A percentile compares a stretch with the other conserved stretches of the same genome.
Evolutionary conservation across 2,797 vertebrate species (phyloP).

Genomic region (Myripristis jacobus): DNA sequence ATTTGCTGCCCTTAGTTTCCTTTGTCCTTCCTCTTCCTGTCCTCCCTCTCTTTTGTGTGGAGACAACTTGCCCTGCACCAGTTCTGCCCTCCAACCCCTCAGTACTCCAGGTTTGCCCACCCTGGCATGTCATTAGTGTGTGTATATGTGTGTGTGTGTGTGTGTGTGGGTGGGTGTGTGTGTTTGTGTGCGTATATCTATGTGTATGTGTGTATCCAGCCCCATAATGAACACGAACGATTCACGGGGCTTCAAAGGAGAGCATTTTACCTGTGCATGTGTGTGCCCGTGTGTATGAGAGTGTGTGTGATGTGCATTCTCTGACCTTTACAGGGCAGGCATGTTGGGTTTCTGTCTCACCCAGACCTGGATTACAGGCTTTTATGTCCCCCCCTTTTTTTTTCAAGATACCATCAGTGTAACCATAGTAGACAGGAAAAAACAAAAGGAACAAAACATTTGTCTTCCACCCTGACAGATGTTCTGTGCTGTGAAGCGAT

Average conservation of each 20-base stretch:
- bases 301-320: constrained; percentile 26
- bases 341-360: constrained; percentile 54
- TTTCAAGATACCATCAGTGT: constrained; percentile 53
- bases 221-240: constrained; percentile 26
- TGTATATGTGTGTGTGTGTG: constrained; percentile 28
- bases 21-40: constrained; percentile 13
- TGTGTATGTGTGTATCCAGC: constrained; percentile 34
- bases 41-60: constrained; percentile 21
- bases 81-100: constrained; percentile 28
- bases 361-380: constrained; percentile 45
- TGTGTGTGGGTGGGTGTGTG: constrained; percentile 28
- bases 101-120: constrained; percentile 40
- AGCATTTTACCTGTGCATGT: constrained; percentile 11
- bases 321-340: constrained; percentile 50
- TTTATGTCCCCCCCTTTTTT: constrained; percentile 35
- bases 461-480: constrained; percentile 77
- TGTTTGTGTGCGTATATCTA: no score
- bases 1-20: background rate
- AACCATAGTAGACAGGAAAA: constrained; percentile 48
- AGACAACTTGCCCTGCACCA: constrained; percentile 38
- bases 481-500: constrained; percentile 74
- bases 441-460: constrained; percentile 65
- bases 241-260: constrained; percentile 20
- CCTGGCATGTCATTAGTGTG: constrained; percentile 48
- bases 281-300: constrained; percentile 36